A percentile compares a stretch with the other conserved stretches of the same genome.
Evolutionary conservation across 2,797 vertebrate genomes (phyloP).

Genomic region (Hyperoplus immaculatus): DNA sequence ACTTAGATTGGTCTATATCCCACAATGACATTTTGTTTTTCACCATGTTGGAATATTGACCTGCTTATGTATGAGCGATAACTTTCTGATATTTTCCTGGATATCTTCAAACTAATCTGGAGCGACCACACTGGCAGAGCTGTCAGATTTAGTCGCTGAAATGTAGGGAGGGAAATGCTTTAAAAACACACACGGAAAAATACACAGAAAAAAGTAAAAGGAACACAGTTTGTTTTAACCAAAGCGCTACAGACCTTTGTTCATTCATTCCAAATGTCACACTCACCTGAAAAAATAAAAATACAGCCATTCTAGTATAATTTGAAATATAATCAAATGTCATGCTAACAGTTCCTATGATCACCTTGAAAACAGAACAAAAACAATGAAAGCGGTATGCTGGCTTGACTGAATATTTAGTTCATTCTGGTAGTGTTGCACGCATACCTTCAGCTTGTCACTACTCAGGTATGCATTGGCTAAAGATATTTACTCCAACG

Average conservation of each 20-base stretch:
- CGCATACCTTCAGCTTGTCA: conserved; percentile 55
- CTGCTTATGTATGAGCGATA: conserved; percentile 43
- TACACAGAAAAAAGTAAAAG: conserved; percentile 20
- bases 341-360: conserved; percentile 57
- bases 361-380: conserved; percentile 47
- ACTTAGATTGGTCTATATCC: conserved; percentile 50
- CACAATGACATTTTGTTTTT: conserved; percentile 53
- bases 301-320: conserved; percentile 49
- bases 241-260: conserved; percentile 59
- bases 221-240: conserved; percentile 52
- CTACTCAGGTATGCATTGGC: conserved; percentile 36
- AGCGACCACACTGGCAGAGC: conserved; percentile 23
- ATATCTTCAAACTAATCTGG: conserved; percentile 52
- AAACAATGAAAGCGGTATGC: conserved; percentile 15
- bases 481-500: conserved; percentile 33
- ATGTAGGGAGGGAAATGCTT: conserved; percentile 62
- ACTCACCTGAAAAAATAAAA: conserved; percentile 42
- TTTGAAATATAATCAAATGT: conserved; percentile 59
- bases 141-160: conserved; percentile 65
- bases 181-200: conserved; percentile 34
- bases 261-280: conserved; percentile 58
- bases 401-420: conserved; percentile 32
- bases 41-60: conserved; percentile 50
- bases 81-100: conserved; percentile 55
- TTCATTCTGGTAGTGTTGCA: conserved; percentile 59